Evolutionary conservation across 2,113 vertebrate species (phyloP), one percentile per base, ranked within the genome.

Genomic region (Arvicanthis niloticus): DNA sequence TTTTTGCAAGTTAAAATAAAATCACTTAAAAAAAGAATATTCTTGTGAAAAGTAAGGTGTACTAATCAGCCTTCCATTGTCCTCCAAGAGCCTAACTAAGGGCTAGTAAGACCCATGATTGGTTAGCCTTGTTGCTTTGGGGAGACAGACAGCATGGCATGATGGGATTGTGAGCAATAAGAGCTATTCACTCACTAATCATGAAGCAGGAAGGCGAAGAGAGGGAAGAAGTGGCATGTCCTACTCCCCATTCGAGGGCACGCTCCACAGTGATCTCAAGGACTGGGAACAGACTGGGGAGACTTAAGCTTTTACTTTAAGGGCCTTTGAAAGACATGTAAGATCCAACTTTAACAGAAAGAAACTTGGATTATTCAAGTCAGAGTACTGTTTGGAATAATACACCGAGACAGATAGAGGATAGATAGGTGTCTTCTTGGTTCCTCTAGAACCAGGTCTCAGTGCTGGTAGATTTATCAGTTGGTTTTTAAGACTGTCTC

Each of bases 1-100:
- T 89, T 92, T 62, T 45, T 87, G 37, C 51, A 42, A 81, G 51
- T 91, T 93, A 73, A 96, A 96, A 24, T 58, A 94, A 81, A 97
- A 56, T 78, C n/a, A 88, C 48, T n/a, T n/a, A 13, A 58, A 75
- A 80, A 56, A 51, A 81, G n/a, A 10, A 75, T 86, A 29, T 85
- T 93, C 37, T 56, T 84, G 42, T 93, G 76, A n/a, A 87, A 97
- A 96, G 77, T 26, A 93, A 72, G 31, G 21, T 60, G 37, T 31
- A 4, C 58, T 70, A 58, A 31, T 72, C 1, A 81, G 31, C 21
- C 68, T 48, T 93, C 34, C 31, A 7, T 76, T 53, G 29, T 80
- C 48, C 60, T 81, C 5, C 31, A 89, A 19, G 45, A 62, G 42
- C 31, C 42, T 51, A 42, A 51, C 37, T 8, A 65, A 1, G n/a